phyloP scores from a whole-genome alignment of 1,140 invertebrate species.

The Drosophila busckii region DNA sequence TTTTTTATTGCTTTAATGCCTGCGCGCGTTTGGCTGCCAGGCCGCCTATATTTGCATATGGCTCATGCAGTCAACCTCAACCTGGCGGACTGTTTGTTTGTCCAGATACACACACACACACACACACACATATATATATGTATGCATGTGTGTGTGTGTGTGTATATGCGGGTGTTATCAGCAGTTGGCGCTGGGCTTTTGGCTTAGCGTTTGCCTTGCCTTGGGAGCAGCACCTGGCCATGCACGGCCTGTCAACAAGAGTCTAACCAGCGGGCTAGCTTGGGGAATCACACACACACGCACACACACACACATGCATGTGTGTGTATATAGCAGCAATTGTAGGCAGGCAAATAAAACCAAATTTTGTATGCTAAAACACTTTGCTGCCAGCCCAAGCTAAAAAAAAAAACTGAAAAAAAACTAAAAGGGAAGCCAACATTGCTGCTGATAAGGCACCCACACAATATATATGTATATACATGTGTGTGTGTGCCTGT shows the following conservation, averaged over 20 bases:
- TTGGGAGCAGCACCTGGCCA: conserved; percentile 27
- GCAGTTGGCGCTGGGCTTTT: conserved; percentile 63
- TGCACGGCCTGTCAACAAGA: not conserved
- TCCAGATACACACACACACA: conserved; percentile 55
- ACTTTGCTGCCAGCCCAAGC: too few relatives aligned
- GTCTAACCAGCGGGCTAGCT: conserved; percentile 2
- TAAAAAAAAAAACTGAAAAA: too few relatives aligned
- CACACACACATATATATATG: conserved; percentile 11
- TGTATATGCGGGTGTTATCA: conserved; percentile 71
- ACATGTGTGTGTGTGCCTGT: conserved; percentile 11
- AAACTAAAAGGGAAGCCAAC: too few relatives aligned
- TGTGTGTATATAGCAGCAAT: too few relatives aligned
- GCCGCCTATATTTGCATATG: conserved; percentile 70
- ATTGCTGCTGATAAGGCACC: conserved; percentile 46
- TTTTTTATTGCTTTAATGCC: too few relatives aligned
- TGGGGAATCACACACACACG: not conserved
- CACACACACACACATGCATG: too few relatives aligned
- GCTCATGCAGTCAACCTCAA: conserved; percentile 69
- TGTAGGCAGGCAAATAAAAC: conserved; percentile 69
- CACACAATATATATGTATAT: conserved; percentile 42
- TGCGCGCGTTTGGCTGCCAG: conserved; percentile 56
- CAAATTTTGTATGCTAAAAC: conserved; percentile 76
- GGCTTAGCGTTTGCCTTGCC: conserved; percentile 39
- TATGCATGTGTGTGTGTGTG: not conserved
- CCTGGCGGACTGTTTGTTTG: conserved; percentile 62